Evolutionary conservation across 2,113 vertebrate species (phyloP).

Genomic region (Azemiops feae): DNA sequence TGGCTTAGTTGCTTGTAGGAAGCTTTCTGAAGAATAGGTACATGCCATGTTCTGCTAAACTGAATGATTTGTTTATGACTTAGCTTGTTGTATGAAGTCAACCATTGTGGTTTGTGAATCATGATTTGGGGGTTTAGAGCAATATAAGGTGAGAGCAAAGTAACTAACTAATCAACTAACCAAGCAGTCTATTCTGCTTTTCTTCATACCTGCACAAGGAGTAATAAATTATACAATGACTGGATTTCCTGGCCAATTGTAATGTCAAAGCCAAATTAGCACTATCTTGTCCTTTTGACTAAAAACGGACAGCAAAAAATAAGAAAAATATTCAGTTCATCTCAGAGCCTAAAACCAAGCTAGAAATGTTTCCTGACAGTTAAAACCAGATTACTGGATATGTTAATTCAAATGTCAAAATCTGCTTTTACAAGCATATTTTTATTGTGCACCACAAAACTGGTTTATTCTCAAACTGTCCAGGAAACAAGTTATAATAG

Average conservation of each 20-base stretch:
- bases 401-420: slow-evolving; percentile 38
- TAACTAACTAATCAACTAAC: not conserved
- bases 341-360: slow-evolving; percentile 12
- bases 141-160: not conserved
- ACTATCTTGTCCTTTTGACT: slow-evolving; percentile 10
- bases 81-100: not conserved
- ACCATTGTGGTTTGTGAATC: not conserved
- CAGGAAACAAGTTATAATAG: slow-evolving; percentile 43
- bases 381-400: slow-evolving; percentile 19
- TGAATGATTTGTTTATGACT: not conserved
- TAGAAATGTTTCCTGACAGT: slow-evolving; percentile 15
- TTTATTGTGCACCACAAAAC: slow-evolving; percentile 52
- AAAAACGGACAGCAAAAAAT: slow-evolving; percentile 15
- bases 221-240: slow-evolving; percentile 33
- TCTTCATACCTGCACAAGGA: slow-evolving; percentile 31
- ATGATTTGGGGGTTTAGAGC: not conserved
- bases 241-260: not conserved
- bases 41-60: no score
- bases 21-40: no score
- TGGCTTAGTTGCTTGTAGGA: no score
- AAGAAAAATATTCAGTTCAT: slow-evolving; percentile 1
- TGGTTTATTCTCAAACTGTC: slow-evolving; percentile 31
- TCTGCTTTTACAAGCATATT: slow-evolving; percentile 35
- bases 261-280: slow-evolving; percentile 14
- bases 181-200: slow-evolving; percentile 29